Evolutionary conservation across 2,797 vertebrate species (phyloP).

Genomic region (Siniperca scherzeri): DNA sequence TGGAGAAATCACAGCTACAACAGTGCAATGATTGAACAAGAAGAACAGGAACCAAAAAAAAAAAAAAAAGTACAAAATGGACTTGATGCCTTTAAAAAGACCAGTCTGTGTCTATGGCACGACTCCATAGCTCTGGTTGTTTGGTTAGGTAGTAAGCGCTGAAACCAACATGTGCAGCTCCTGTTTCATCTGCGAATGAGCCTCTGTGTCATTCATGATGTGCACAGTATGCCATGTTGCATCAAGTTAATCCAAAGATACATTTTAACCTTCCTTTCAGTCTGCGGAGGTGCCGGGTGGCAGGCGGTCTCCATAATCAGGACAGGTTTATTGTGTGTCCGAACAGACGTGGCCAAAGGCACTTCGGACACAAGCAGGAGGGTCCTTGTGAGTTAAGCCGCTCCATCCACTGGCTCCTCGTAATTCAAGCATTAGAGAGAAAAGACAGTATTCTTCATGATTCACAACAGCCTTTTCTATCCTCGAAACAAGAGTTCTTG

Average conservation of each 20-base stretch:
- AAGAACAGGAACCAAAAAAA: slow-evolving; percentile 17
- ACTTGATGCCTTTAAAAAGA: slow-evolving; percentile 47
- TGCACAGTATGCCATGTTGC: slow-evolving; percentile 36
- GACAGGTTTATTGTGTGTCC: slow-evolving; percentile 53
- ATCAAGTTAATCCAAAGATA: slow-evolving; percentile 59
- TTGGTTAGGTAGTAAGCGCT: slow-evolving; percentile 50
- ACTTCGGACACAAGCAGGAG: slow-evolving; percentile 72
- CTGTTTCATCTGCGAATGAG: slow-evolving; percentile 29
- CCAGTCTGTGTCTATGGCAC: slow-evolving; percentile 70
- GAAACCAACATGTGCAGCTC: slow-evolving; percentile 45
- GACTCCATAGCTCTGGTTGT: slow-evolving; percentile 52
- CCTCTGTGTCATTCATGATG: slow-evolving; percentile 29
- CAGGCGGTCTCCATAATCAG: slow-evolving; percentile 29
- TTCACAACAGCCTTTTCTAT: slow-evolving; percentile 41
- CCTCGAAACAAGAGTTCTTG: slow-evolving; percentile 15
- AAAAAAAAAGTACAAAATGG: slow-evolving; percentile 24
- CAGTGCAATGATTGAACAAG: slow-evolving; percentile 60
- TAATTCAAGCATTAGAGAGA: slow-evolving; percentile 71
- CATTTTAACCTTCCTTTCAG: slow-evolving; percentile 54
- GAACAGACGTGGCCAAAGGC: slow-evolving; percentile 72
- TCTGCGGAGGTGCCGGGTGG: slow-evolving; percentile 20
- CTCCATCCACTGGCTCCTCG: slow-evolving; percentile 53
- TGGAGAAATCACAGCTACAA: slow-evolving; percentile 61
- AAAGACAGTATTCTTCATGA: slow-evolving; percentile 47
- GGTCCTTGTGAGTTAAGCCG: slow-evolving; percentile 47